Evolutionary conservation across 2,113 vertebrate species (phyloP).

Genomic region (Clarias batrachus): DNA sequence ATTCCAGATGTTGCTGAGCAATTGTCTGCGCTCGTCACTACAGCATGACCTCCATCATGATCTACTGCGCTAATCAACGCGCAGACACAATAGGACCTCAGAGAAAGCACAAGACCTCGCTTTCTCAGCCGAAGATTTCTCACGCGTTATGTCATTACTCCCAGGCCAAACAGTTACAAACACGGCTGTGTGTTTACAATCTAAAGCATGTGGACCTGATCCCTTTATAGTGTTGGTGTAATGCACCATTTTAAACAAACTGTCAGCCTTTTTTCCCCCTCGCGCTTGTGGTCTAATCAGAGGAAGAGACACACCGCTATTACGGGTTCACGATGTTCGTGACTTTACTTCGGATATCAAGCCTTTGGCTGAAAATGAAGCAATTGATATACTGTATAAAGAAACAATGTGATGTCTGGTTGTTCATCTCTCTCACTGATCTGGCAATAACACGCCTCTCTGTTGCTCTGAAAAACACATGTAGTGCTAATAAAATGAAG

Average conservation of each 20-base stretch:
- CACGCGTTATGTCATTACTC: constrained; percentile 56
- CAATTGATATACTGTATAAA: not conserved
- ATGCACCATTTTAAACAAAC: constrained; percentile 64
- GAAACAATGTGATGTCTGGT: not conserved
- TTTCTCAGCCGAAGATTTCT: constrained; percentile 47
- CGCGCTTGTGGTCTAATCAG: constrained; percentile 52
- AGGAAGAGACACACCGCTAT: constrained; percentile 54
- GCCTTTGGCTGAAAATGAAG: constrained; percentile 48
- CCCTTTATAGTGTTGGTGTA: constrained; percentile 58
- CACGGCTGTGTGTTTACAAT: constrained; percentile 59
- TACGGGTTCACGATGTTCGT: constrained; percentile 54
- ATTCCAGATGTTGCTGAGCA: constrained; percentile 70
- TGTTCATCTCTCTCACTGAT: not conserved
- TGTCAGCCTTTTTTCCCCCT: constrained; percentile 55
- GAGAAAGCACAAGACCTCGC: constrained; percentile 37
- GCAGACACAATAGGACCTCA: constrained; percentile 43
- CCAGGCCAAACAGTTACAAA: constrained; percentile 62
- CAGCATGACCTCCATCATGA: not conserved
- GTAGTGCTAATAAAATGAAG: not conserved
- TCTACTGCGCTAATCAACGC: constrained; percentile 55
- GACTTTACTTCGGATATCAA: constrained; percentile 48
- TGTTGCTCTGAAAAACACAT: too few species aligned
- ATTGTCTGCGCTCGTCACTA: constrained; percentile 52
- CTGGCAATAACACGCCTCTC: not conserved
- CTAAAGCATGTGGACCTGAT: constrained; percentile 64